A percentile compares a stretch with the other conserved stretches of the same genome.
phyloP scores from a whole-genome alignment of 2,113 vertebrate genomes.

The Mandrillus leucophaeus region DNA sequence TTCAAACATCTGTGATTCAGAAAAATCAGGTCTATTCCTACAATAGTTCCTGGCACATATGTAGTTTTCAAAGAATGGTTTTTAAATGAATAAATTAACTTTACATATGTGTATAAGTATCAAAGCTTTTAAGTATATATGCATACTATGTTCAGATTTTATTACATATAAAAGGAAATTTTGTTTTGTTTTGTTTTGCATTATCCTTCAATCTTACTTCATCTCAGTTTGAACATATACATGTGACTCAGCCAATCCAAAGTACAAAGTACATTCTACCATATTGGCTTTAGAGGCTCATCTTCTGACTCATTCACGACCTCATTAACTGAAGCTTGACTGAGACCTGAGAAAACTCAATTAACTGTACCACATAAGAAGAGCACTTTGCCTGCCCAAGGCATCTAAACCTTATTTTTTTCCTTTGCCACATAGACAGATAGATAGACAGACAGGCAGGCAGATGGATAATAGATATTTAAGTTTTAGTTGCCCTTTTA shows the following conservation, averaged over 20 bases:
- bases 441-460: not conserved
- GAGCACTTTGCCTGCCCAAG: not conserved
- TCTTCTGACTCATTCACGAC: not conserved
- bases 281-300: not conserved
- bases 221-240: not conserved
- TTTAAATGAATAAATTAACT: constrained; percentile 14
- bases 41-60: not conserved
- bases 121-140: not conserved
- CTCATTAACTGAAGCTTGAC: not conserved
- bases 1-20: not conserved
- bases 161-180: not conserved
- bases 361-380: not conserved
- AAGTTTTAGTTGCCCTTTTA: not conserved
- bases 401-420: not conserved
- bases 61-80: constrained; percentile 6
- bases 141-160: not conserved
- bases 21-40: not conserved
- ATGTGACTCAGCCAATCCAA: not conserved
- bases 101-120: not conserved
- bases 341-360: not conserved
- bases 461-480: not conserved
- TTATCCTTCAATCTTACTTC: not conserved
- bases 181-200: not conserved
- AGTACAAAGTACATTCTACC: not conserved
- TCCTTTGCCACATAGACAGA: not conserved